phyloP scores from a whole-genome alignment of 2,888 invertebrate genomes.

The Nyleta sp. region DNA sequence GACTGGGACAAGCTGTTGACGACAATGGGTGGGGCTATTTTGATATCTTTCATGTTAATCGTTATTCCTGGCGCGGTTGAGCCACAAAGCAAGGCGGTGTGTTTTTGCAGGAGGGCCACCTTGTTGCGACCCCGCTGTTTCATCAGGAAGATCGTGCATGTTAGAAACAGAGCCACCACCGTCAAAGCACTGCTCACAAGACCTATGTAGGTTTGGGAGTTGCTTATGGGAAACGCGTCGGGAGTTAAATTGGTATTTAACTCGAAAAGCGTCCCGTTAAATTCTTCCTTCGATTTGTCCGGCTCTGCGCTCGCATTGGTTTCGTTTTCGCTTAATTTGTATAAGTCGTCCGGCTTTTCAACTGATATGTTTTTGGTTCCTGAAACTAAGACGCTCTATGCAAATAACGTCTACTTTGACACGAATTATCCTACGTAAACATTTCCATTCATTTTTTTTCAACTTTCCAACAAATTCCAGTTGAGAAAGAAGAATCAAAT shows the following conservation, averaged over 20 bases:
- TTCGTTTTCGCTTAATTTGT: conserved; percentile 59
- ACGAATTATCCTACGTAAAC: neutral
- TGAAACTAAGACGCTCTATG: conserved; percentile 62
- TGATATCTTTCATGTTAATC: conserved; percentile 85
- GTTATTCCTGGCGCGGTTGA: conserved; percentile 84
- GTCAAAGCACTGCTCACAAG: conserved; percentile 87
- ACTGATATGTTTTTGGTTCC: conserved; percentile 65
- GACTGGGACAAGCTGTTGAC: conserved; percentile 84
- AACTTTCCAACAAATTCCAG: too few species aligned
- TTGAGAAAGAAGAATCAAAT: too few species aligned
- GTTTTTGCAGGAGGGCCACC: conserved; percentile 86
- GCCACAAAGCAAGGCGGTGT: conserved; percentile 85
- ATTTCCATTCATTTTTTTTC: too few species aligned
- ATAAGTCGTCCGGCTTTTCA: conserved; percentile 60
- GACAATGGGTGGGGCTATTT: conserved; percentile 84
- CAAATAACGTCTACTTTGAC: neutral
- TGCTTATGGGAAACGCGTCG: conserved; percentile 85
- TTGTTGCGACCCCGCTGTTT: conserved; percentile 86
- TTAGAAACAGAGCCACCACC: conserved; percentile 86
- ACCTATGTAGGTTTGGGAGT: conserved; percentile 83
- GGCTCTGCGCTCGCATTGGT: conserved; percentile 45
- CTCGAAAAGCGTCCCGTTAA: conserved; percentile 75
- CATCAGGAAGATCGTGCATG: conserved; percentile 87
- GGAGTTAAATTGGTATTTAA: conserved; percentile 80
- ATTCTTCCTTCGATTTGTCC: conserved; percentile 63